These are phyloP conservation scores for Cherax destructor DNA, from an alignment of 1,140 invertebrate genomes.

Conservation along the genomic window DNA sequence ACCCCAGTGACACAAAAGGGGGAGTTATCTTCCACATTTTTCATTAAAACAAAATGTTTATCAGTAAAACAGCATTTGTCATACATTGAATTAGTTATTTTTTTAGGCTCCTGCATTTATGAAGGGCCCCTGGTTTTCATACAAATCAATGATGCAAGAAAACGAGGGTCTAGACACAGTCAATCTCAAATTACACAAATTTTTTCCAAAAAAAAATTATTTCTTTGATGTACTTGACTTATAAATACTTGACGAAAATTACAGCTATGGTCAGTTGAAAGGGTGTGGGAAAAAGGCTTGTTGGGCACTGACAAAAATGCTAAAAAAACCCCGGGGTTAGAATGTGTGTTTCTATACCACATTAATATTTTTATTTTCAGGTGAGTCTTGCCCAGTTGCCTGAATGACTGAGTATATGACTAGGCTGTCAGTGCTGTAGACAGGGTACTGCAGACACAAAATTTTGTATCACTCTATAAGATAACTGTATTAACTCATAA, in stretches of 20 bases:
- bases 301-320: constrained; percentile 55
- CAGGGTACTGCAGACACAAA: not conserved
- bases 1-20: constrained; percentile 12
- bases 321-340: constrained; percentile 29
- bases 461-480: not conserved
- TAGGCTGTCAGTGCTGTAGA: not conserved
- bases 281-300: constrained; percentile 5
- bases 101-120: not conserved
- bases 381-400: not conserved
- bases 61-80: constrained; percentile 18
- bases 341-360: constrained; percentile 32
- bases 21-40: constrained; percentile 13
- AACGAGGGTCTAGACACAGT: constrained; percentile 14
- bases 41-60: constrained; percentile 11
- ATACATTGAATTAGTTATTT: not conserved
- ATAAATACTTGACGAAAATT: not conserved
- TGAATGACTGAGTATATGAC: constrained; percentile 8
- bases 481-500: not conserved
- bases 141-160: constrained; percentile 5
- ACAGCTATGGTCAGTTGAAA: not conserved
- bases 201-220: not conserved
- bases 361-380: constrained; percentile 29
- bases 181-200: not conserved
- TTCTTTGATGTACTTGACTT: not conserved
- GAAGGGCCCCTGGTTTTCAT: not conserved